Conservation (phyloP, 1,140 invertebrate species). For the Dolichoris vasculosae region DNA sequence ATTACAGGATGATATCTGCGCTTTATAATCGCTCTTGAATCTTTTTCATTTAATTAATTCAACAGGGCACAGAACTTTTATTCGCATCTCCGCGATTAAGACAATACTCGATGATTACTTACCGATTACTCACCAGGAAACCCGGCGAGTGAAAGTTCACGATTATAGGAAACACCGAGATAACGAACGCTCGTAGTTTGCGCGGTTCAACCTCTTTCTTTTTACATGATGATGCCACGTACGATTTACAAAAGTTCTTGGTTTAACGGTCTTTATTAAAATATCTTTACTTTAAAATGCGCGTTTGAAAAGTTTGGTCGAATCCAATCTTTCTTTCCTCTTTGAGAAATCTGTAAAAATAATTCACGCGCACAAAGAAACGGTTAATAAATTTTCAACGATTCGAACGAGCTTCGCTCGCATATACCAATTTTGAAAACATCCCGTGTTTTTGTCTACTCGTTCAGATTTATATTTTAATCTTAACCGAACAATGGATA, state of each 20-base stretch:
- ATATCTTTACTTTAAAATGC: no score
- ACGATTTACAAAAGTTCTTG: no score
- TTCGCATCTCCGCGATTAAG: no score
- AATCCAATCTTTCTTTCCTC: no score
- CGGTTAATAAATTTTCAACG: no score
- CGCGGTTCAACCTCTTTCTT: not conserved
- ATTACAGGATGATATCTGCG: not conserved
- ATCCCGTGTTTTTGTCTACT: not conserved
- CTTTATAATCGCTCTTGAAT: not conserved
- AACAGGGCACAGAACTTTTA: not conserved
- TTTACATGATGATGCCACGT: not conserved
- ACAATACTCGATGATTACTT: conserved; percentile 4
- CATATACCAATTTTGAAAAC: no score
- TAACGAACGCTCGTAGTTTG: not conserved
- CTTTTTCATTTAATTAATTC: not conserved
- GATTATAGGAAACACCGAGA: not conserved
- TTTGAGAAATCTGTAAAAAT: no score
- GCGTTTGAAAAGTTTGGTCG: no score
- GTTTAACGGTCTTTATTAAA: no score
- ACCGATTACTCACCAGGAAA: not conserved
- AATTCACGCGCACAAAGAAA: no score
- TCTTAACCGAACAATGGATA: not conserved
- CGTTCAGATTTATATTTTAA: not conserved
- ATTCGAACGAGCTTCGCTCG: no score
- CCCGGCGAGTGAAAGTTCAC: not conserved